phyloP scores from a whole-genome alignment of 2,888 invertebrate species.

The Nineta flava region DNA sequence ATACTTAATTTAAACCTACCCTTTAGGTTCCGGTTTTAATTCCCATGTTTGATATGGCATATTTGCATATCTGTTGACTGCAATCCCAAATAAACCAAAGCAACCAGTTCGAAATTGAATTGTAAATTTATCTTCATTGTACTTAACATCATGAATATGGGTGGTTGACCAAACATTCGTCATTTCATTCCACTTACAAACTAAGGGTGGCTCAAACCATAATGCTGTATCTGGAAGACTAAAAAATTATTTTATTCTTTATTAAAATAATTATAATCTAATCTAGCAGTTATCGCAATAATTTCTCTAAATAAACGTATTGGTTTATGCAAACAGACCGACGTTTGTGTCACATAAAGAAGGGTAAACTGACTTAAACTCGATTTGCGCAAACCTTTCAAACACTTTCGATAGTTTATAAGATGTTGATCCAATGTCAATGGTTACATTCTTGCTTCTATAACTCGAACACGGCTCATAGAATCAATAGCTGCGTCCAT shows the following conservation, averaged over 20 bases:
- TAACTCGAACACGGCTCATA: no score
- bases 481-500: no score
- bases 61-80: conserved; percentile 56
- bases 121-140: conserved; percentile 68
- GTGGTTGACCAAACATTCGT: conserved; percentile 20
- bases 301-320: no score
- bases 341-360: no score
- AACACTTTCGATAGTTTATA: no score
- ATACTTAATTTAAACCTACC: conserved; percentile 38
- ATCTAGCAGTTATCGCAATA: background rate
- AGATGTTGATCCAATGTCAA: no score
- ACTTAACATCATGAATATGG: conserved; percentile 57
- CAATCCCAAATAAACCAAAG: conserved; percentile 52
- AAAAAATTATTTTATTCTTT: conserved; percentile 3
- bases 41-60: conserved; percentile 82
- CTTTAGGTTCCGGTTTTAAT: conserved; percentile 46
- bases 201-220: conserved; percentile 24
- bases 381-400: no score
- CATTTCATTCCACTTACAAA: conserved; percentile 23
- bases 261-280: background rate
- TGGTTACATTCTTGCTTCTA: no score
- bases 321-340: no score
- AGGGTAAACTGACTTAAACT: no score
- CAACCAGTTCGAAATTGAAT: conserved; percentile 61
- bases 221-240: conserved; percentile 17